These are phyloP conservation scores for Synaphobranchus kaupii DNA, from an alignment of 2,797 vertebrate genomes.

Conservation along the genomic window DNA sequence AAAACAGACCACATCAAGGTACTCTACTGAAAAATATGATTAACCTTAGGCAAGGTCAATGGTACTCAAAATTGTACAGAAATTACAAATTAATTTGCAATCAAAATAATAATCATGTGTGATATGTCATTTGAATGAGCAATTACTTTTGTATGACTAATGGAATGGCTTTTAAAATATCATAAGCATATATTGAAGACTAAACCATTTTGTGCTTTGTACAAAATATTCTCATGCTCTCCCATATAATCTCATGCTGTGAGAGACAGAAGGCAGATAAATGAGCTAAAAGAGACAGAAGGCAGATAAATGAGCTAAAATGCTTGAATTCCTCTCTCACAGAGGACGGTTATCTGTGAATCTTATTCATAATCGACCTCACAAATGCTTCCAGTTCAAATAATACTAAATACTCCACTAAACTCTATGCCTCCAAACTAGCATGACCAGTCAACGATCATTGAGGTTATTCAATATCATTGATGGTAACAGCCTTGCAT, in stretches of 20 bases:
- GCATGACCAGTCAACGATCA: background rate
- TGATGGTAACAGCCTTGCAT: background rate
- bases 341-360: constrained; percentile 3
- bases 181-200: background rate
- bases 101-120: constrained; percentile 13
- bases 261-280: background rate
- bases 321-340: background rate
- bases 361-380: background rate
- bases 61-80: constrained; percentile 31
- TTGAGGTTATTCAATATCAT: background rate
- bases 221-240: background rate
- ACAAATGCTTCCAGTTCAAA: background rate
- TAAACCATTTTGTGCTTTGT: background rate
- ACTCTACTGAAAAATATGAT: constrained; percentile 56
- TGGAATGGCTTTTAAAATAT: constrained; percentile 43
- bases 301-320: background rate
- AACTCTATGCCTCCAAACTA: background rate
- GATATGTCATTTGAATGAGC: constrained; percentile 29
- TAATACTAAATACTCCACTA: background rate
- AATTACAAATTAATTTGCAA: constrained; percentile 7
- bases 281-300: constrained; percentile 3
- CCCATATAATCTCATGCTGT: background rate
- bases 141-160: constrained; percentile 23
- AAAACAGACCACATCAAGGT: constrained; percentile 31
- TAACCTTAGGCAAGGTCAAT: constrained; percentile 57